phyloP scores from a whole-genome alignment of 64 coral and sea anemone species.

The Acropora yongei region DNA sequence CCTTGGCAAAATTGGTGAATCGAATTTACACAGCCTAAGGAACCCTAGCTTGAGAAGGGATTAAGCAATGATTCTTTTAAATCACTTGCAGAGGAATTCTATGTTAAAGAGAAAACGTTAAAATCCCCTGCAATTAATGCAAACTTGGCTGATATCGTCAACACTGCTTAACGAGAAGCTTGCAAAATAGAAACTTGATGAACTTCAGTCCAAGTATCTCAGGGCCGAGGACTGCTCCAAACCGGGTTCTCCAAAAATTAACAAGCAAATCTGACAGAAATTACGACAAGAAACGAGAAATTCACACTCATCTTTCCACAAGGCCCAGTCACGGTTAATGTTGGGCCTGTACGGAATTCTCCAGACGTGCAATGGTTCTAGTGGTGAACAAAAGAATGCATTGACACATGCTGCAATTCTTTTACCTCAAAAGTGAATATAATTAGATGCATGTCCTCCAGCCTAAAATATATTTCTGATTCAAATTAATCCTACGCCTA shows the following conservation, averaged over 20 bases:
- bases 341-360: constrained; percentile 25
- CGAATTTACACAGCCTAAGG: background rate
- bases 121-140: background rate
- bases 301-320: constrained; percentile 11
- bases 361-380: no score
- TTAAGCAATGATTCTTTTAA: background rate
- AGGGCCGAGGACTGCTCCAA: constrained; percentile 32
- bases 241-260: constrained; percentile 20
- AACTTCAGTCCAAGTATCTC: constrained; percentile 12
- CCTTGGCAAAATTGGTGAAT: background rate
- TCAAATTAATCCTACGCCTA: no score
- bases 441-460: no score
- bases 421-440: no score
- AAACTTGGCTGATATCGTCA: constrained; percentile 24
- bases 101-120: background rate
- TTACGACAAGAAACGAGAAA: constrained; percentile 12
- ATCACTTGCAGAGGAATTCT: constrained; percentile 14
- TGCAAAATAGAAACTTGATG: constrained; percentile 9
- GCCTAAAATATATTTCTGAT: no score
- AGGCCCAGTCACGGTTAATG: constrained; percentile 17
- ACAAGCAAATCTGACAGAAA: constrained; percentile 1
- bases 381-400: no score
- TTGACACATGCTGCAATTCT: no score
- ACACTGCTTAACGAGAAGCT: constrained; percentile 25
- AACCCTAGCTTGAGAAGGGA: background rate